Conservation (phyloP, 2,797 vertebrate genomes). For the Fistularia tabacaria region DNA sequence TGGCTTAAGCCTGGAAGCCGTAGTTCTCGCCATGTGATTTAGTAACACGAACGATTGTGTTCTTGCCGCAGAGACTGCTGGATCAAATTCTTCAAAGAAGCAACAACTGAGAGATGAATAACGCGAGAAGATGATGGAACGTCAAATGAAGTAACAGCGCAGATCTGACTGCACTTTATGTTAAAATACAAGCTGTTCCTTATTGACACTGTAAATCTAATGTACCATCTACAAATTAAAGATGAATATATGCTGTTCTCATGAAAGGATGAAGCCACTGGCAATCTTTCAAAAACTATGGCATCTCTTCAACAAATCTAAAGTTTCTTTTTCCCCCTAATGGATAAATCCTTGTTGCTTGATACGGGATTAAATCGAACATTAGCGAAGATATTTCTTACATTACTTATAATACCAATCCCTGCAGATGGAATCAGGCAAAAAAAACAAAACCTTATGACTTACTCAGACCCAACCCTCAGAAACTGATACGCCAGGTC, state of each 20-base stretch:
- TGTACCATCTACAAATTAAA: not conserved
- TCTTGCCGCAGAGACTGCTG: conserved; percentile 81
- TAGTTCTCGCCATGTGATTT: not conserved
- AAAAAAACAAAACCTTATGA: no score
- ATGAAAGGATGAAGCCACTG: conserved; percentile 3
- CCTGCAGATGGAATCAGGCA: no score
- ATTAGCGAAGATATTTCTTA: no score
- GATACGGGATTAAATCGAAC: no score
- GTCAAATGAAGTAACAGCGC: no score
- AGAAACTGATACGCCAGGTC: no score
- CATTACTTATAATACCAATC: no score
- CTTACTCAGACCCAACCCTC: no score
- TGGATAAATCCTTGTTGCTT: no score
- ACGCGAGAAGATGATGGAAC: conserved; percentile 5
- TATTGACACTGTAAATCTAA: not conserved
- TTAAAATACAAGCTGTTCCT: not conserved
- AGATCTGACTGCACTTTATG: no score
- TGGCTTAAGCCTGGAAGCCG: not conserved
- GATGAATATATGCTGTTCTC: conserved; percentile 34
- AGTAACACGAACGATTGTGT: conserved; percentile 14
- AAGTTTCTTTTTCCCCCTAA: no score
- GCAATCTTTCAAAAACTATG: conserved; percentile 13
- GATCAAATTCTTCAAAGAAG: conserved; percentile 85
- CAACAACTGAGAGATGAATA: conserved; percentile 64
- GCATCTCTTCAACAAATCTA: no score